A percentile compares a stretch with the other conserved stretches of the same genome.
Conservation (phyloP, 2,797 vertebrate species). For the Coregonus ussuriensis region DNA sequence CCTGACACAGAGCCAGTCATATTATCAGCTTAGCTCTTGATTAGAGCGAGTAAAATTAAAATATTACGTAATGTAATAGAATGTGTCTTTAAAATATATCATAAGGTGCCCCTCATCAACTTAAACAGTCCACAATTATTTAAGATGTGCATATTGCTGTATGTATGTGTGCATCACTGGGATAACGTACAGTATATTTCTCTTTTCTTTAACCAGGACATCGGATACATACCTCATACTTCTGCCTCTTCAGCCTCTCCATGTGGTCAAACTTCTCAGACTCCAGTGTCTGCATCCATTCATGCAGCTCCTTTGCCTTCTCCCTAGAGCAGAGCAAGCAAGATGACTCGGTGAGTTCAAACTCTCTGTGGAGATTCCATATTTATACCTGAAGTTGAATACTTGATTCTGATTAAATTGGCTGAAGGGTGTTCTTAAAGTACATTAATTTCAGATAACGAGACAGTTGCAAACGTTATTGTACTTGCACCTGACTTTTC, state of each 20-base stretch:
- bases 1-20: neutral
- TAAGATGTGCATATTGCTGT: neutral
- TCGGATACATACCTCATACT: constrained; percentile 85
- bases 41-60: neutral
- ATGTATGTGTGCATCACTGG: neutral
- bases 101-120: neutral
- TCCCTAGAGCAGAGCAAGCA: constrained; percentile 74
- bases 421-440: neutral
- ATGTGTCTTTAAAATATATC: neutral
- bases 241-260: constrained; percentile 96
- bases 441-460: neutral
- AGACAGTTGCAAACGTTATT: neutral
- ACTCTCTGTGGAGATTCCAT: neutral
- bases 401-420: neutral
- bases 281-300: constrained; percentile 88
- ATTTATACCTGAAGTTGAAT: neutral
- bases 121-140: neutral
- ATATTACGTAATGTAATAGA: neutral
- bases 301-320: constrained; percentile 93
- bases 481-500: neutral
- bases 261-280: constrained; percentile 92
- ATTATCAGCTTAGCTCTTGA: constrained; percentile 2
- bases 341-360: neutral
- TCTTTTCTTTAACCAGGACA: neutral
- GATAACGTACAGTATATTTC: neutral